Evolutionary conservation across 2,113 vertebrate genomes (phyloP).

Genomic region (Kryptolebias marmoratus): DNA sequence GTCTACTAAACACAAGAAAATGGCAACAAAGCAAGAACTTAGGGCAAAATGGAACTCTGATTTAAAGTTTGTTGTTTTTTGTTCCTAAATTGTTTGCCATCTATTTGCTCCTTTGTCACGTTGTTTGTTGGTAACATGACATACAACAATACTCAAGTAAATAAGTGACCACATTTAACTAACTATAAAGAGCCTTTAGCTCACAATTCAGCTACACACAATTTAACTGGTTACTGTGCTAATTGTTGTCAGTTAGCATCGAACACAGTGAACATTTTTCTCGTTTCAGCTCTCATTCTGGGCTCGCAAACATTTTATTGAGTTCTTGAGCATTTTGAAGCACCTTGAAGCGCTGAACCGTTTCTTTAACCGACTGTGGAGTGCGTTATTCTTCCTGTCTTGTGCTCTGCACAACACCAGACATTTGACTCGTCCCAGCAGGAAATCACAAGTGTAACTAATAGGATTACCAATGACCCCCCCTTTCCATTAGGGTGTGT

Average conservation of each 20-base stretch:
- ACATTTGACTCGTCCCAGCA: slow-evolving; percentile 21
- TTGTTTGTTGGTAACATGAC: neutral
- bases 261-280: neutral
- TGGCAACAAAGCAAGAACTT: neutral
- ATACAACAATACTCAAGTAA: neutral
- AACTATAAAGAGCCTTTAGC: neutral
- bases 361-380: neutral
- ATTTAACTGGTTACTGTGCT: neutral
- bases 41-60: too few relatives aligned
- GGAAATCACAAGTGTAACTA: slow-evolving; percentile 21
- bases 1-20: neutral
- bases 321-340: neutral
- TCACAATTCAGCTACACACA: neutral
- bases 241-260: neutral
- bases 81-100: too few relatives aligned
- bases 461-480: slow-evolving; percentile 22
- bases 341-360: too few relatives aligned
- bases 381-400: neutral
- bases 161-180: neutral
- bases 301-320: neutral
- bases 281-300: neutral
- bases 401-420: neutral
- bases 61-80: too few relatives aligned
- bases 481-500: slow-evolving; percentile 12
- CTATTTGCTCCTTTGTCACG: too few relatives aligned